Conservation (phyloP, 1,140 invertebrate genomes). For the Macrocentrus cingulum region DNA sequence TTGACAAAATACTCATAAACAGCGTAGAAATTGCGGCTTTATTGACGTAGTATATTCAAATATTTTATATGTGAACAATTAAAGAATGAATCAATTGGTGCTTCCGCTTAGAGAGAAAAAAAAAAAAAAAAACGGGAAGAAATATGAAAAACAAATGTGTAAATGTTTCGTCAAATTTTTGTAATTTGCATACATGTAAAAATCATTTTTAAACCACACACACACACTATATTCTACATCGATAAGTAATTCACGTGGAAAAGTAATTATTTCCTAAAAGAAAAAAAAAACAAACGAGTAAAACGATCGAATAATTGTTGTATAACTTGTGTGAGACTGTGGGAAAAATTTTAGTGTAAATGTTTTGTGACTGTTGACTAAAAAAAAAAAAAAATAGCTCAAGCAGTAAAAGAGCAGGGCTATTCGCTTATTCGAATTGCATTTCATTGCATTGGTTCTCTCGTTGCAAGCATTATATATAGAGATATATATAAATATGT, state of each 20-base stretch:
- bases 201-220: too few relatives aligned
- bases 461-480: constrained; percentile 11
- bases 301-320: constrained; percentile 2
- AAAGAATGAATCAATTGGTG: too few relatives aligned
- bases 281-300: neutral
- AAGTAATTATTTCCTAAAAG: neutral
- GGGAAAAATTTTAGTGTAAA: neutral
- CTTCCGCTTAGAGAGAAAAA: too few relatives aligned
- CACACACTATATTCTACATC: neutral
- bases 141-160: too few relatives aligned
- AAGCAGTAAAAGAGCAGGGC: neutral
- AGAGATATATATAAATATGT: neutral
- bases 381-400: neutral
- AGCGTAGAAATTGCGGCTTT: too few relatives aligned
- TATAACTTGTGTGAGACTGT: neutral
- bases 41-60: too few relatives aligned
- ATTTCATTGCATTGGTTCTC: constrained; percentile 5
- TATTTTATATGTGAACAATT: too few relatives aligned
- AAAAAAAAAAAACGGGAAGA: too few relatives aligned
- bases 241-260: neutral
- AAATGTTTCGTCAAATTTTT: too few relatives aligned
- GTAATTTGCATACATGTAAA: too few relatives aligned
- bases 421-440: constrained; percentile 9
- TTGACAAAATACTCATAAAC: too few relatives aligned
- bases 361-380: neutral